A percentile compares a stretch with the other conserved stretches of the same genome.
These are phyloP conservation scores for Drosophila kanekoi DNA, from an alignment of 2,888 invertebrate genomes.

Conservation along the genomic window DNA sequence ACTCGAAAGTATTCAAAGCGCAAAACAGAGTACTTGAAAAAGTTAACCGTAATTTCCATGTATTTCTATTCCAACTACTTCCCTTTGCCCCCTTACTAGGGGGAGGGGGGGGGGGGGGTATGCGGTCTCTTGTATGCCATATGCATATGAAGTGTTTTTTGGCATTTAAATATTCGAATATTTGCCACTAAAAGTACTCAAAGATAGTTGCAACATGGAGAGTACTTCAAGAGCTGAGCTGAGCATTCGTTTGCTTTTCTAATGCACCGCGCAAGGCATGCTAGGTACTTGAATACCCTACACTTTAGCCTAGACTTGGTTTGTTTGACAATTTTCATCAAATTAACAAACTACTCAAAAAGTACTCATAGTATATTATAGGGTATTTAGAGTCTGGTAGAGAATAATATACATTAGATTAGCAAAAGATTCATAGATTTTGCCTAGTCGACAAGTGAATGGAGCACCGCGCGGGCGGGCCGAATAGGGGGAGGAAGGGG, in stretches of 20 bases:
- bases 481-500: neutral
- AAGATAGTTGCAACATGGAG: neutral
- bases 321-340: neutral
- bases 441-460: slow-evolving; percentile 13
- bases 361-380: too few species aligned
- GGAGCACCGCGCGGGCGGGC: neutral
- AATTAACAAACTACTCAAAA: neutral
- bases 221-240: neutral
- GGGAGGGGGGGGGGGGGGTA: too few species aligned
- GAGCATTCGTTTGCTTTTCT: neutral
- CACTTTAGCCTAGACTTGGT: neutral
- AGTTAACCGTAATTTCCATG: neutral
- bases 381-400: too few species aligned
- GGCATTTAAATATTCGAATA: neutral
- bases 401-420: too few species aligned
- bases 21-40: neutral
- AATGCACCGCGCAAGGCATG: neutral
- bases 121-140: too few species aligned
- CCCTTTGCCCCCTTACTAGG: too few species aligned
- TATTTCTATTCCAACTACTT: too few species aligned
- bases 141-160: too few species aligned
- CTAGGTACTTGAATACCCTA: neutral
- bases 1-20: neutral
- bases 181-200: neutral
- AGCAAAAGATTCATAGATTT: slow-evolving; percentile 17